Conservation (phyloP, 2,113 vertebrate species). For the Gambusia affinis region DNA sequence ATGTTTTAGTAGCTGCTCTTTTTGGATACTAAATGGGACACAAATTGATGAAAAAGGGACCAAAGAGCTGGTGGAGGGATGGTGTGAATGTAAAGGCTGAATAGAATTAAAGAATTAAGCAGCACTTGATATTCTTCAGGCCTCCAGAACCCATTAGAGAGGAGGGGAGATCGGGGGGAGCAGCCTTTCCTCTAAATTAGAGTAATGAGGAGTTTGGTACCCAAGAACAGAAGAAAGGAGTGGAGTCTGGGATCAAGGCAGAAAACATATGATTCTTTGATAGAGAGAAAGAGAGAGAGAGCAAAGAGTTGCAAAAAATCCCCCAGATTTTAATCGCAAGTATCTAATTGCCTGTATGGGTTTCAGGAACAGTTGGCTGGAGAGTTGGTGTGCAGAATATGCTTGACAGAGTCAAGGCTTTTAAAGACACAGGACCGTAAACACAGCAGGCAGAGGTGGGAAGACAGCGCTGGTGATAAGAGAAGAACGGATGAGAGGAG, state of each 20-base stretch:
- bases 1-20: conserved; percentile 52
- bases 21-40: conserved; percentile 54
- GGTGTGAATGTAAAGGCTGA: conserved; percentile 61
- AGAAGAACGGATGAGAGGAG: conserved; percentile 43
- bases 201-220: conserved; percentile 68
- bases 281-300: conserved; percentile 14
- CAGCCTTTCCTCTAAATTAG: conserved; percentile 59
- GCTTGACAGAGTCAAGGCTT: conserved; percentile 61
- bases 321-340: conserved; percentile 40
- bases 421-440: conserved; percentile 48
- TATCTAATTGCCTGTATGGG: conserved; percentile 59
- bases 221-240: conserved; percentile 43
- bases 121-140: conserved; percentile 71
- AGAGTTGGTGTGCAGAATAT: conserved; percentile 64
- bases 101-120: conserved; percentile 72
- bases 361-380: conserved; percentile 39
- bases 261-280: conserved; percentile 45
- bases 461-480: conserved; percentile 39
- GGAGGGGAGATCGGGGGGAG: conserved; percentile 28
- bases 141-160: conserved; percentile 58
- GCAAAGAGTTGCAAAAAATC: conserved; percentile 28
- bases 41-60: conserved; percentile 57
- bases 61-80: conserved; percentile 53
- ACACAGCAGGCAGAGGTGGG: conserved; percentile 35
- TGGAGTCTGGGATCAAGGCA: conserved; percentile 32